Evolutionary conservation across 2,113 vertebrate species (phyloP), one percentile per base, ranked within the genome.

Genomic region (Lucifuga dentata): DNA sequence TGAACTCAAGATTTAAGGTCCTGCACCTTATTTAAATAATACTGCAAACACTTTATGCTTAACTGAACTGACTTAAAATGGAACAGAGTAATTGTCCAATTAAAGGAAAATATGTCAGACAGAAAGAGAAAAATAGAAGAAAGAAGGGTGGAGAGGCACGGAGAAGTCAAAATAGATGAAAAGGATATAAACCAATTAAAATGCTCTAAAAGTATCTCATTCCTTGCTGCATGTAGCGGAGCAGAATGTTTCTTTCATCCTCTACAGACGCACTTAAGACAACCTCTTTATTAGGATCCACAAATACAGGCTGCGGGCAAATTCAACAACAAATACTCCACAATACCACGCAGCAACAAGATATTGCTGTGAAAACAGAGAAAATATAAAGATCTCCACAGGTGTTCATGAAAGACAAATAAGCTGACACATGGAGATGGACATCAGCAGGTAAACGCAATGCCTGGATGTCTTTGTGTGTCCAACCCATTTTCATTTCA

Each of bases 131-230:
- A 61, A 57, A 41, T 2, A 11, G 17, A 60, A 52, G 44, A 16
- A 80, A 56, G 35, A 71, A 45, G 61, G 57, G 8, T 58, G 61
- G 50, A 67, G 60, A 79, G 64, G 69, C n/a, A 51, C 53, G 53
- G 63, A 46, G 29, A 40, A 69, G 58, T 8, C 33, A 33, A 76
- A 70, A 67, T 51, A 78, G 59, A 83, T 84, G 74, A 90, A 82
- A 87, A 84, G 65, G 56, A 84, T 81, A 86, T 64, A 62, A 76
- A 73, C 78, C 83, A 87, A 91, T 90, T 87, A 88, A 92, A 90
- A 84, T 20, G 26, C 45, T 64, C 55, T 64, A 49, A 79, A 81
- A 68, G 73, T 57, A 53, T 41, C 65, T 36, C 70, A 65, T 51
- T 68, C 4, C 32, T 35, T 44, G 29, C 61, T 35, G 56, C 61